Conservation (phyloP, 2,113 vertebrate species). For the Vulpes vulpes region DNA sequence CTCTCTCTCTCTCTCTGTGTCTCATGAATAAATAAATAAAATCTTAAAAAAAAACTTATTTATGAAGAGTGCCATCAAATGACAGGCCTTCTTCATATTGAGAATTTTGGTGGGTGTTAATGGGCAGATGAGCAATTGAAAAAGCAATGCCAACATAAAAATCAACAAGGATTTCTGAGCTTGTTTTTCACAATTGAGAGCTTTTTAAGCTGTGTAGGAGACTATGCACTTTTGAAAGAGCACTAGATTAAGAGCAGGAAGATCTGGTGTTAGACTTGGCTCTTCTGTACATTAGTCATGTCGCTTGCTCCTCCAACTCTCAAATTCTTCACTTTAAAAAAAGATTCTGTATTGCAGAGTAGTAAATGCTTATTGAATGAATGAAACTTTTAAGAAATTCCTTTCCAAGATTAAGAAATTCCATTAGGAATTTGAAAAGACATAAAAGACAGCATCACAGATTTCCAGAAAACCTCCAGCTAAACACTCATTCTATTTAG, state of each 20-base stretch:
- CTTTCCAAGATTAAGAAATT: not conserved
- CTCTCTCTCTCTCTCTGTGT: too few species aligned
- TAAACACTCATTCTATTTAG: not conserved
- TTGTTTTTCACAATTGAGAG: not conserved
- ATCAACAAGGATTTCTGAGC: not conserved
- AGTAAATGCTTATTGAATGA: not conserved
- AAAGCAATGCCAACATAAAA: slow-evolving; percentile 42
- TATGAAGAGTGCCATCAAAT: slow-evolving; percentile 20
- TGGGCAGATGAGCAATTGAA: not conserved
- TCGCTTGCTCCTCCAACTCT: not conserved
- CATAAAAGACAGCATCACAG: not conserved
- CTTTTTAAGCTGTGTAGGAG: not conserved
- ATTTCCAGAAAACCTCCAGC: not conserved
- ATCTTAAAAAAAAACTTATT: not conserved
- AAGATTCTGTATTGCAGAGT: not conserved
- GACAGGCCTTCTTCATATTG: slow-evolving; percentile 28
- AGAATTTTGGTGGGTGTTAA: slow-evolving; percentile 17
- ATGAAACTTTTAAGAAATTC: slow-evolving; percentile 8
- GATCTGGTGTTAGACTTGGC: not conserved
- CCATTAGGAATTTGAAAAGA: not conserved
- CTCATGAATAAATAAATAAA: too few species aligned
- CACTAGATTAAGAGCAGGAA: not conserved
- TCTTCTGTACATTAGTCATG: not conserved
- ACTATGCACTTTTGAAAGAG: not conserved
- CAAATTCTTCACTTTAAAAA: slow-evolving; percentile 14